Conservation (phyloP, 2,888 invertebrate species). For the Eustalomyia histrio region DNA sequence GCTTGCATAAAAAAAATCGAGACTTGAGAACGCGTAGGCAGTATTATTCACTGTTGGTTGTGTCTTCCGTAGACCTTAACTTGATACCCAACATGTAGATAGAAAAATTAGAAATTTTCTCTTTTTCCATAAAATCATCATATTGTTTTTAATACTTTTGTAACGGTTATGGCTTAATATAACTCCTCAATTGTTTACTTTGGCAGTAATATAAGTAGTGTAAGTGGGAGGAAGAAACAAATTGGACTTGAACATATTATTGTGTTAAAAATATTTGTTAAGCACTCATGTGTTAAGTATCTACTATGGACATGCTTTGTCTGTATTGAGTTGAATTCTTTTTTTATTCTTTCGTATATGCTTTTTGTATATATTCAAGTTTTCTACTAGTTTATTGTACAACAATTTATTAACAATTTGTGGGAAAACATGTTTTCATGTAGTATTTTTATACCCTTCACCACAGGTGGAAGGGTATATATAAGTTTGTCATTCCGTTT, state of each 20-base stretch:
- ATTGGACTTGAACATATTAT: constrained; percentile 48
- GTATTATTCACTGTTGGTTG: too few species aligned
- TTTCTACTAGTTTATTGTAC: not conserved
- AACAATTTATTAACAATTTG: constrained; percentile 2
- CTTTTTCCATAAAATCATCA: too few species aligned
- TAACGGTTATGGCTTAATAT: not conserved
- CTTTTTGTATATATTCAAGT: not conserved
- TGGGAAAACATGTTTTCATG: not conserved
- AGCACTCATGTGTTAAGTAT: constrained; percentile 53
- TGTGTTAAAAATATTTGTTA: constrained; percentile 52
- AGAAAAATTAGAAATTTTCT: too few species aligned
- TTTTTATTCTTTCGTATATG: not conserved
- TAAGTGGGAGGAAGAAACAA: constrained; percentile 22
- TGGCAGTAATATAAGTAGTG: not conserved
- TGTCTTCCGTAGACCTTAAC: too few species aligned
- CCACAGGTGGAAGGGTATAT: too few species aligned
- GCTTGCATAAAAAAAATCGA: too few species aligned
- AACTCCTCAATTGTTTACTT: not conserved
- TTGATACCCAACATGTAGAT: too few species aligned
- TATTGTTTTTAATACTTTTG: too few species aligned
- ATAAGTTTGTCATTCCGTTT: too few species aligned
- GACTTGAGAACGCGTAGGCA: too few species aligned
- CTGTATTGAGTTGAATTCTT: not conserved
- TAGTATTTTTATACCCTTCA: too few species aligned
- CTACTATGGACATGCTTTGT: not conserved